Evolutionary conservation across 1,140 invertebrate genomes (phyloP).

Genomic region (Saccostrea cuccullata): DNA sequence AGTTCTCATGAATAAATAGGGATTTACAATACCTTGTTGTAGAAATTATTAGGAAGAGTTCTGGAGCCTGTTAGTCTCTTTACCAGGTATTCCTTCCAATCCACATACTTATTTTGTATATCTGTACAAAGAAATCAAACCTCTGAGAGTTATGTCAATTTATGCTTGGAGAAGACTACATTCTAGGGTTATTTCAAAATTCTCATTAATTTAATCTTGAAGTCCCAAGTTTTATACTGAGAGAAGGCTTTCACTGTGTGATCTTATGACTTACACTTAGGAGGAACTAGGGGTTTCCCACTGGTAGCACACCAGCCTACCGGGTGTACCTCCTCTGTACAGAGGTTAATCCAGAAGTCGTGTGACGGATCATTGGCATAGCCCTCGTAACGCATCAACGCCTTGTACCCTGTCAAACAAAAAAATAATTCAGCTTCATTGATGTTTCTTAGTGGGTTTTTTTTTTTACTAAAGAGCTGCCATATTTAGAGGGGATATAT

Average conservation of each 20-base stretch:
- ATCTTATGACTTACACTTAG: slow-evolving; percentile 83
- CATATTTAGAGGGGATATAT: no score
- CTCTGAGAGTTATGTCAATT: neutral
- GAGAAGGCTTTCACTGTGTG: neutral
- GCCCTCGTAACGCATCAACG: slow-evolving; percentile 95
- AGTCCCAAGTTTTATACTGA: neutral
- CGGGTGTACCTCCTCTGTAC: slow-evolving; percentile 94
- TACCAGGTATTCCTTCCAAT: slow-evolving; percentile 97
- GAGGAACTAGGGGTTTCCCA: slow-evolving; percentile 95
- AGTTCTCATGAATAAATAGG: no score
- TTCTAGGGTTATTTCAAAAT: no score
- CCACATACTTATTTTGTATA: slow-evolving; percentile 91
- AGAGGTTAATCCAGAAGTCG: slow-evolving; percentile 97
- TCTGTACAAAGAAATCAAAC: slow-evolving; percentile 62
- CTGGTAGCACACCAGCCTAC: slow-evolving; percentile 98
- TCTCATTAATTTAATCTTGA: neutral
- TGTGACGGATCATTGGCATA: slow-evolving; percentile 91
- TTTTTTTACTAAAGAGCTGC: no score
- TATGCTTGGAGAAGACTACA: no score
- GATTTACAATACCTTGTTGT: slow-evolving; percentile 84
- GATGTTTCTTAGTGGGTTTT: no score
- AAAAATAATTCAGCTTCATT: neutral
- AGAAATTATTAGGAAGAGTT: slow-evolving; percentile 94
- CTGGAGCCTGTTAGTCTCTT: slow-evolving; percentile 93
- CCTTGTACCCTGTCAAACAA: slow-evolving; percentile 87